Base-by-base conservation (phyloP, 2,888 invertebrate genomes). In the Pseudococcus longispinus region DNA sequence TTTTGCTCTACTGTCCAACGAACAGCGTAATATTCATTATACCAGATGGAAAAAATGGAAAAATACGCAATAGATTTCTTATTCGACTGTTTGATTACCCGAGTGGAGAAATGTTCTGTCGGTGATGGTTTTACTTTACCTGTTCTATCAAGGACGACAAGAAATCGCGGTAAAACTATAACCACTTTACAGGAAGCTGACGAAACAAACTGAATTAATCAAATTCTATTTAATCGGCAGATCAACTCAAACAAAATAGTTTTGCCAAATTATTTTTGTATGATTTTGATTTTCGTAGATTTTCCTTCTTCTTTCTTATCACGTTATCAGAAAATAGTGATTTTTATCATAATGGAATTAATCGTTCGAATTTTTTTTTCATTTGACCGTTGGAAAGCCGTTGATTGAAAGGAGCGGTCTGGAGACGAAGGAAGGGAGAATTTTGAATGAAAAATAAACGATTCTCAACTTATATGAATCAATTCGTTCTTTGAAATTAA, bases 101-200 rank as follows among this genome's bases (percentile, higher is more conserved):
- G 29, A 70, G 70, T 70, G 29, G 70, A 70, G 70, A 32, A 70
- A 29, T 70, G 29, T 29, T 70, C 11, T 11, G 5, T 1, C 20
- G 77, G 42, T 80, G 37, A 80, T 70, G 13, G 70, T 29, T 29
- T 18, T 8, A 74, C 65, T 32, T 18, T 80, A 80, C 77, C 77
- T 80, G 77, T 80, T 80, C 18, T 42, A 80, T 80, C 77, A 80
- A 80, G 77, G 77, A 37, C 77, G 42, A 42, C 77, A 5, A 80
- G 77, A 80, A 42, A 42, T 42, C n/a, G 77, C 77, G 37, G 77
- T 42, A 80, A 80, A 37, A 23, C 29, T 70, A 70, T 32, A 70
- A 60, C 23, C 23, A 23, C 55, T 6, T 4, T 18, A n/a, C 77
- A 80, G 37, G 77, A 80, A 80, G 18, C 77, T 80, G 77, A 42